Evolutionary conservation across 2,888 invertebrate species (phyloP).

Genomic region (Lamellibrachia columna): DNA sequence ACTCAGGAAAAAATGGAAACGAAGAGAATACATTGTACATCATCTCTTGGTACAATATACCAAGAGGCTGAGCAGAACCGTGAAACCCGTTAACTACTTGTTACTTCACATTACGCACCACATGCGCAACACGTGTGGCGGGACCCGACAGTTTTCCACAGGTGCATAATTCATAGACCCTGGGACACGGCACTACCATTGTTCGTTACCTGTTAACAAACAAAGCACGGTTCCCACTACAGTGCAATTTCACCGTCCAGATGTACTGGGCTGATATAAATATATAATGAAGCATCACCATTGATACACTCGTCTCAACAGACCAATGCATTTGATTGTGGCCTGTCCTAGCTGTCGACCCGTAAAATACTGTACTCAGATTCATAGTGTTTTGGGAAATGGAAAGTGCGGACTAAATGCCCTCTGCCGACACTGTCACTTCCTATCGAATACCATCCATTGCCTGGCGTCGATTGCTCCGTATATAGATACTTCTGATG

Average conservation of each 20-base stretch:
- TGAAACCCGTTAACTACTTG: not conserved
- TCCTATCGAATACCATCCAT: not conserved
- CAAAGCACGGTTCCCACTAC: not conserved
- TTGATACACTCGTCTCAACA: not conserved
- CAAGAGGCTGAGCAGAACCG: not conserved
- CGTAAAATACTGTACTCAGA: not conserved
- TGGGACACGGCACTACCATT: not conserved
- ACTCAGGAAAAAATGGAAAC: not conserved
- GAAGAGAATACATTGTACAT: not conserved
- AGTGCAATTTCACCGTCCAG: not conserved
- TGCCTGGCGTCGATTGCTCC: not conserved
- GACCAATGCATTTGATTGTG: not conserved
- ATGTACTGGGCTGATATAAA: not conserved
- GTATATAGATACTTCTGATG: not conserved
- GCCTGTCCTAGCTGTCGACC: not conserved
- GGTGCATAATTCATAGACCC: not conserved
- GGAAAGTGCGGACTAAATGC: not conserved
- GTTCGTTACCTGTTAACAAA: slow-evolving; percentile 1
- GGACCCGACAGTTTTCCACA: not conserved
- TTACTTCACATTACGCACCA: not conserved
- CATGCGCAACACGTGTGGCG: not conserved
- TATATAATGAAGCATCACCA: not conserved
- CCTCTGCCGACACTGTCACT: not conserved
- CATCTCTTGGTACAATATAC: not conserved
- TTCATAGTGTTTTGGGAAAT: not conserved